phyloP scores from a whole-genome alignment of 2,797 vertebrate genomes.

The Siniperca undulata region DNA sequence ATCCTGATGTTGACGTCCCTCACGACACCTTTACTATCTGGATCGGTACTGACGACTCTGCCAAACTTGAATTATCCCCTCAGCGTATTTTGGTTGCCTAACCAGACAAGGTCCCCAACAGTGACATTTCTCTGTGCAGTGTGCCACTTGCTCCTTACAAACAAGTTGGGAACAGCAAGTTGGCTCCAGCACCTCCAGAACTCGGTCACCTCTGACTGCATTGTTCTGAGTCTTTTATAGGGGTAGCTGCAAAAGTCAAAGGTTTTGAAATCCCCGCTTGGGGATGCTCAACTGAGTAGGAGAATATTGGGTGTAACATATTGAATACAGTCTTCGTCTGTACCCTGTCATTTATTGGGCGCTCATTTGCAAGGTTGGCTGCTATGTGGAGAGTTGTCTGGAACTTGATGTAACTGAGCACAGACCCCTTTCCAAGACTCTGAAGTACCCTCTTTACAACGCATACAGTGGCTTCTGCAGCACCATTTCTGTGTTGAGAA shows the following conservation, averaged over 20 bases:
- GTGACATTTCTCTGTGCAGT: neutral
- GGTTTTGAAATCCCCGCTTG: constrained; percentile 10
- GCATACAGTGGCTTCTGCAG: constrained; percentile 26
- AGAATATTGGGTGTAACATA: constrained; percentile 38
- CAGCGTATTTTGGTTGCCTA: constrained; percentile 31
- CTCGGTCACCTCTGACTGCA: constrained; percentile 23
- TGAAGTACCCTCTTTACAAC: constrained; percentile 20
- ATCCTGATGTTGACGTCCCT: constrained; percentile 18
- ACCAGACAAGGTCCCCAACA: constrained; percentile 33
- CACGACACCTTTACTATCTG: constrained; percentile 37
- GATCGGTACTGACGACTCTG: constrained; percentile 29
- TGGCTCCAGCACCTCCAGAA: constrained; percentile 45
- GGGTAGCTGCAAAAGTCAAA: constrained; percentile 41
- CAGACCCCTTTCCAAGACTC: neutral
- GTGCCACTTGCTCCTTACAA: neutral
- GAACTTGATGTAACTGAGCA: neutral
- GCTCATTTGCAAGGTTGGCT: constrained; percentile 35
- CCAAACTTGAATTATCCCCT: constrained; percentile 40
- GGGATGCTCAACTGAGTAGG: constrained; percentile 9
- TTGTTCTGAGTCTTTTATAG: constrained; percentile 36
- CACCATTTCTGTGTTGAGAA: constrained; percentile 43
- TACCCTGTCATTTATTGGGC: constrained; percentile 27
- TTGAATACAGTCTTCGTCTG: constrained; percentile 43
- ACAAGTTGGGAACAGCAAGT: constrained; percentile 19
- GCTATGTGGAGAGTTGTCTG: neutral